These are phyloP conservation scores for Axinella damicornis DNA, from an alignment of 37 sponge, comb jelly and placozoan species.

Conservation along the genomic window DNA sequence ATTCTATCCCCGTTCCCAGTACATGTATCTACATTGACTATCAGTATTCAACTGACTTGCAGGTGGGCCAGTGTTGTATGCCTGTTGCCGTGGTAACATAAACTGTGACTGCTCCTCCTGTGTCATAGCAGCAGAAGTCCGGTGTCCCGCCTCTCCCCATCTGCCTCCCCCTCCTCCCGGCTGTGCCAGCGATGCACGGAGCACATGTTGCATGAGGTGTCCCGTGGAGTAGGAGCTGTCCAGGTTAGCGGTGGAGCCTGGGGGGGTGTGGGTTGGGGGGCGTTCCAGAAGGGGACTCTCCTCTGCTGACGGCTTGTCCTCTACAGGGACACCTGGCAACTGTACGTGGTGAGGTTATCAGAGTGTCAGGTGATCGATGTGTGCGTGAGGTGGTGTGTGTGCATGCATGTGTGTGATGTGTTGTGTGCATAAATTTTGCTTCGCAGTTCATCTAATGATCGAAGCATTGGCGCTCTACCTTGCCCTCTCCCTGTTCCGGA, in stretches of 20 bases:
- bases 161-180: not conserved
- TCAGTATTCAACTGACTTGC: too few relatives aligned
- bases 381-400: not conserved
- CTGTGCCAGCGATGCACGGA: not conserved
- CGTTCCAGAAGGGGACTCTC: not conserved
- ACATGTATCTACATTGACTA: too few relatives aligned
- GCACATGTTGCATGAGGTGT: not conserved
- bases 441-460: too few relatives aligned
- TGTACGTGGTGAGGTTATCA: not conserved
- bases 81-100: not conserved
- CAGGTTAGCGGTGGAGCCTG: too few relatives aligned
- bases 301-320: not conserved
- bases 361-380: not conserved
- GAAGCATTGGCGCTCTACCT: not conserved
- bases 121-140: not conserved
- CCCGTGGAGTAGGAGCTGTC: too few relatives aligned
- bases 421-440: too few relatives aligned
- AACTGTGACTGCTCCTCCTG: not conserved
- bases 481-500: not conserved
- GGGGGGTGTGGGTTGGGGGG: too few relatives aligned
- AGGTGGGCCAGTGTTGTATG: not conserved
- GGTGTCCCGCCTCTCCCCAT: conserved; percentile 1
- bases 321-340: not conserved
- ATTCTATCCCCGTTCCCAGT: too few relatives aligned
- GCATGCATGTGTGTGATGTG: not conserved